These are phyloP conservation scores for Borostomias antarcticus DNA, from an alignment of 2,797 vertebrate genomes.

Conservation along the genomic window DNA sequence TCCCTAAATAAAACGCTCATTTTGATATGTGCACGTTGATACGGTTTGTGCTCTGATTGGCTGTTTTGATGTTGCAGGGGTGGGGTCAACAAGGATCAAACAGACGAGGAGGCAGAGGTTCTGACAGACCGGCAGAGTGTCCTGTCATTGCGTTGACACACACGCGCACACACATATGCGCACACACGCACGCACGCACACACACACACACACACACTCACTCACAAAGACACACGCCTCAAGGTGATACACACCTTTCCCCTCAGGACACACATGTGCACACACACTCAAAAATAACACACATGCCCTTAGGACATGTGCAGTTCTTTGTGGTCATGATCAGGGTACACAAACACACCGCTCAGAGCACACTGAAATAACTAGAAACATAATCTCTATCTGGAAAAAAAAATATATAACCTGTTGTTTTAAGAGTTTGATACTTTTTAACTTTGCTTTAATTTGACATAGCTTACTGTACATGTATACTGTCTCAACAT, in stretches of 20 bases:
- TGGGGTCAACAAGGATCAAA: slow-evolving; percentile 57
- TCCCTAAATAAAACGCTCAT: neutral
- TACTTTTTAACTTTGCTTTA: too few relatives aligned
- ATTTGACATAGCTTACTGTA: neutral
- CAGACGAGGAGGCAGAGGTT: slow-evolving; percentile 71
- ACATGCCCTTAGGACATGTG: neutral
- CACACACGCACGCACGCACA: too few relatives aligned
- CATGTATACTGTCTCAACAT: neutral
- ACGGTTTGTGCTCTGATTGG: slow-evolving; percentile 41
- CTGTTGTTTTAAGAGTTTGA: too few relatives aligned
- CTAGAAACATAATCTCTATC: too few relatives aligned
- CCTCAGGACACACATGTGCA: too few relatives aligned
- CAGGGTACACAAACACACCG: neutral
- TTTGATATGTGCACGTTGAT: neutral
- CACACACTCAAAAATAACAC: neutral
- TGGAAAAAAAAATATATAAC: too few relatives aligned
- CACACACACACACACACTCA: too few relatives aligned
- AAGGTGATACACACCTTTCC: neutral
- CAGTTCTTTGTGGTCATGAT: neutral
- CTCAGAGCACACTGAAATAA: too few relatives aligned
- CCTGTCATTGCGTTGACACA: slow-evolving; percentile 62
- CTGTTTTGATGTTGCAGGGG: slow-evolving; percentile 57
- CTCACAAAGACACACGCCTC: slow-evolving; percentile 15
- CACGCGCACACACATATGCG: too few relatives aligned
- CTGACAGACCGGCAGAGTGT: slow-evolving; percentile 74